Conservation (phyloP, 2,888 invertebrate species). For the Hydrotaea cyrtoneurina region DNA sequence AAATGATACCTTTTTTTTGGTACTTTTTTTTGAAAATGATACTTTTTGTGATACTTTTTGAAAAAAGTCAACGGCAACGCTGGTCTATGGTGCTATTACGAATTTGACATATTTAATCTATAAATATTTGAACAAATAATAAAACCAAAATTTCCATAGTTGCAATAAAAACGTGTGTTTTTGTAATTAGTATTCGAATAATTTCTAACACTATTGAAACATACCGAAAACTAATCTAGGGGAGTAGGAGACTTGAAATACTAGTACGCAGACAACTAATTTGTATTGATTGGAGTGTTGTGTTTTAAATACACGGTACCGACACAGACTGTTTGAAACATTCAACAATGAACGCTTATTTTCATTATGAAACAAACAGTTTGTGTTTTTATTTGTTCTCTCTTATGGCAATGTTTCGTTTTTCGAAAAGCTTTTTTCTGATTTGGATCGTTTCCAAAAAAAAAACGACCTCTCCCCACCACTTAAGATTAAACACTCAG, state of each 20-base stretch:
- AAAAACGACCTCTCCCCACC: neutral
- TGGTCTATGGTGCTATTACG: conserved; percentile 5
- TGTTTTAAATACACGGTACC: no score
- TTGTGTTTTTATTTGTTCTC: neutral
- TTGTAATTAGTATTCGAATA: neutral
- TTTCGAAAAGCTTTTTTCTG: conserved; percentile 1
- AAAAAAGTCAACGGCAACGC: no score
- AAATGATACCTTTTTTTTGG: no score
- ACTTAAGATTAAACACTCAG: neutral
- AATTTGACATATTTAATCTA: conserved; percentile 28
- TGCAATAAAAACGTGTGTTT: conserved; percentile 32
- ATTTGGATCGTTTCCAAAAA: neutral
- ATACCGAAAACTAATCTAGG: neutral
- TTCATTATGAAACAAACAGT: neutral
- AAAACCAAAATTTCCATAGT: conserved; percentile 39
- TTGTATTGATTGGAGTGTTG: no score
- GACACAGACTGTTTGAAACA: no score
- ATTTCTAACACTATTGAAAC: neutral
- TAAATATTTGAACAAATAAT: neutral
- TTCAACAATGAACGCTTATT: neutral
- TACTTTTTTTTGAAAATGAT: no score
- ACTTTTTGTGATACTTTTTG: no score
- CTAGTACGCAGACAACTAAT: no score
- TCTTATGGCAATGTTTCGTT: neutral
- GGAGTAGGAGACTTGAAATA: no score